These are phyloP conservation scores for Myotis vivesi DNA, from an alignment of 2,797 vertebrate genomes.

Conservation along the genomic window DNA sequence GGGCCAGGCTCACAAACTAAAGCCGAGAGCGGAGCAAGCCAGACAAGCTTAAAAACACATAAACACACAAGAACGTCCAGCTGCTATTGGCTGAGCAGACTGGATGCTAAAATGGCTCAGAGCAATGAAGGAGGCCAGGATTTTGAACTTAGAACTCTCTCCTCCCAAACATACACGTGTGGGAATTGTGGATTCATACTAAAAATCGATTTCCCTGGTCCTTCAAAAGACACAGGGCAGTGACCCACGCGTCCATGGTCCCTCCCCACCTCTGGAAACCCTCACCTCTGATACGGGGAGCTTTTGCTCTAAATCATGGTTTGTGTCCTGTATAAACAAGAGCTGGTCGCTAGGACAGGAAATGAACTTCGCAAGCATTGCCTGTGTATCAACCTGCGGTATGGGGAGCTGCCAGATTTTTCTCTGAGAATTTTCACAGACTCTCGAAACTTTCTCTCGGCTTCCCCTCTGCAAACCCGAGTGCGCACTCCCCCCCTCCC, in stretches of 20 bases:
- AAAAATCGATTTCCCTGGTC: conserved; percentile 33
- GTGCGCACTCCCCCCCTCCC: accelerated
- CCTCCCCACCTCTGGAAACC: not conserved
- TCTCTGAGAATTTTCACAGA: conserved; percentile 55
- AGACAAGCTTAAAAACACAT: not conserved
- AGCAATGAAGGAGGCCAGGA: not conserved
- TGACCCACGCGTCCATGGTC: not conserved
- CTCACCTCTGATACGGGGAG: not conserved
- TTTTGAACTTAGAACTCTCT: not conserved
- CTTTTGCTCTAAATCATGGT: conserved; percentile 22
- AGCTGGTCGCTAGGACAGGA: conserved; percentile 61
- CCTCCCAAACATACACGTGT: not conserved
- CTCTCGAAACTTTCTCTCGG: conserved; percentile 13
- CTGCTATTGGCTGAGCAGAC: not conserved
- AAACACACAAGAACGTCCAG: not conserved
- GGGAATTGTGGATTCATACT: not conserved
- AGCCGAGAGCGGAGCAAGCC: not conserved
- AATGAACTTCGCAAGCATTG: conserved; percentile 22
- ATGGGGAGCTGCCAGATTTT: conserved; percentile 48
- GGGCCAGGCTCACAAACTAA: not conserved
- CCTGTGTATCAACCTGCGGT: conserved; percentile 54
- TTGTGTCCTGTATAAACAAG: conserved; percentile 57
- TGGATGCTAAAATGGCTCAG: not conserved
- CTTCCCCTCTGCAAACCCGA: not conserved
- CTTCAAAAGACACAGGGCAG: not conserved